These are phyloP conservation scores for mouse (Mus musculus) DNA, from an alignment of 2,113 vertebrate genomes.

Conservation along the genomic window GRCm39 chr11:52937501-52938000, in stretches of 20 bases:
- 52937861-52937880: slow-evolving; percentile 47
- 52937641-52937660: slow-evolving; percentile 61
- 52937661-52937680: slow-evolving; percentile 53
- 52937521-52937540: not conserved
- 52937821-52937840: slow-evolving; percentile 70
- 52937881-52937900: slow-evolving; percentile 62
- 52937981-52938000: not conserved
- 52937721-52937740: slow-evolving; percentile 74
- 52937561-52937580: slow-evolving; percentile 64
- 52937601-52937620: slow-evolving; percentile 51
- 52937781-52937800: slow-evolving; percentile 56
- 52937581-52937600: slow-evolving; percentile 49
- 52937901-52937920: slow-evolving; percentile 65
- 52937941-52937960: slow-evolving; percentile 37
- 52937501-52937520: not conserved
- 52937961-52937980: not conserved
- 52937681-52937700: slow-evolving; percentile 69
- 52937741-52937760: slow-evolving; percentile 37
- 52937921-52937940: not conserved
- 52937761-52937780: slow-evolving; percentile 1
- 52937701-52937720: slow-evolving; percentile 62
- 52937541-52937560: slow-evolving; percentile 17
- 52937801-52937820: slow-evolving; percentile 65
- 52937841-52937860: slow-evolving; percentile 71
- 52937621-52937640: slow-evolving; percentile 73